Evolutionary conservation across 2,113 vertebrate species (phyloP).

Genomic region (Paracanthobrama guichenoti): DNA sequence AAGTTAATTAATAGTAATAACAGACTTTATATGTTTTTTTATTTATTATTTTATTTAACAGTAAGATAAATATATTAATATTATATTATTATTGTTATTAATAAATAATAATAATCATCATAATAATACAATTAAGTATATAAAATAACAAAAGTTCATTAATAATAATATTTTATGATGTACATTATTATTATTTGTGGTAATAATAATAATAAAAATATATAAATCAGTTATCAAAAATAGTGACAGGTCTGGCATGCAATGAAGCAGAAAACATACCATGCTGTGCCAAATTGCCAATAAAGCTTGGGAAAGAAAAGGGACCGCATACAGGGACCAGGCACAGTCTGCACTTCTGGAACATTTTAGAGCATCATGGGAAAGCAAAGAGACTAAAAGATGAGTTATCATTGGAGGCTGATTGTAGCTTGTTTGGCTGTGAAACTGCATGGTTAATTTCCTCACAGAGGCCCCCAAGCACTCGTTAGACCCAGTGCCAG

Average conservation of each 20-base stretch:
- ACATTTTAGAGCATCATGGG: conserved; percentile 24
- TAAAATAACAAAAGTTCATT: too few species aligned
- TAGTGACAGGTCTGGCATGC: background rate
- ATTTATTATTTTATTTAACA: too few species aligned
- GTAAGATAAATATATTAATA: too few species aligned
- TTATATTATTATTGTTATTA: too few species aligned
- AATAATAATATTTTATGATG: too few species aligned
- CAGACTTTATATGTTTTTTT: too few species aligned
- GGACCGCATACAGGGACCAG: background rate
- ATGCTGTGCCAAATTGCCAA: conserved; percentile 8
- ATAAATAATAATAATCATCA: too few species aligned
- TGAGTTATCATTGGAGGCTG: conserved; percentile 27
- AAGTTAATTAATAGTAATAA: too few species aligned
- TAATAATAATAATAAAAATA: too few species aligned
- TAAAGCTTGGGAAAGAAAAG: background rate
- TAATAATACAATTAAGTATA: too few species aligned
- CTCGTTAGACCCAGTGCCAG: conserved; percentile 35
- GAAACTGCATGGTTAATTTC: conserved; percentile 30
- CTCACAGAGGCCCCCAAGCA: conserved; percentile 12
- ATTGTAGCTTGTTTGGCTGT: conserved; percentile 22
- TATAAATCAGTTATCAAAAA: background rate
- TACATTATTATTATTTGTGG: too few species aligned
- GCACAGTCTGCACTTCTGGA: conserved; percentile 11
- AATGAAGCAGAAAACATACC: background rate
- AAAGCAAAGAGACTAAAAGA: conserved; percentile 29